Conservation (phyloP, 2,113 vertebrate genomes). For the Stictonetta naevosa region DNA sequence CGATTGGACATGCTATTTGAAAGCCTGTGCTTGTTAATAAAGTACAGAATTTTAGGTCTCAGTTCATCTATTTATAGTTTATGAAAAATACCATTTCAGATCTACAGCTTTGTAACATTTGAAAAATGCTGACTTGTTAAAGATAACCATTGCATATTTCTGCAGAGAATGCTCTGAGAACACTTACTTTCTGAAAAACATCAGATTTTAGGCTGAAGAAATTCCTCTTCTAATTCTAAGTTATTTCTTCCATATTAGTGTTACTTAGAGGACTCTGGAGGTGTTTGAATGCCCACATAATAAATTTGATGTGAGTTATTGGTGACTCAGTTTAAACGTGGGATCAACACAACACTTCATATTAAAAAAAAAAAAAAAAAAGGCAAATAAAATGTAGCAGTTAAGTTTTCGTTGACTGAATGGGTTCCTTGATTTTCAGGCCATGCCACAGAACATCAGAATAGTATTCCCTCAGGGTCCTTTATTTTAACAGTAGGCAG, state of each 20-base stretch:
- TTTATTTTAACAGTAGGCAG: background rate
- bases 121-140: constrained; percentile 26
- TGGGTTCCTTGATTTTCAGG: background rate
- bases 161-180: background rate
- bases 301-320: background rate
- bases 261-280: background rate
- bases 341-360: background rate
- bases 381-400: background rate
- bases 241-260: background rate
- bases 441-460: background rate
- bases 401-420: background rate
- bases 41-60: background rate
- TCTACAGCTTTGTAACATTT: background rate
- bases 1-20: background rate
- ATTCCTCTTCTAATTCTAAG: background rate
- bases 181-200: background rate
- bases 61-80: background rate
- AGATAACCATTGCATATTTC: background rate
- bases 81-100: background rate
- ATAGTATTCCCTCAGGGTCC: background rate
- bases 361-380: background rate
- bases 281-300: background rate
- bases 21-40: background rate
- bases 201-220: background rate
- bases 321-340: background rate